These are phyloP conservation scores for Harpalus rubripes DNA, from an alignment of 2,888 invertebrate species.

Conservation along the genomic window DNA sequence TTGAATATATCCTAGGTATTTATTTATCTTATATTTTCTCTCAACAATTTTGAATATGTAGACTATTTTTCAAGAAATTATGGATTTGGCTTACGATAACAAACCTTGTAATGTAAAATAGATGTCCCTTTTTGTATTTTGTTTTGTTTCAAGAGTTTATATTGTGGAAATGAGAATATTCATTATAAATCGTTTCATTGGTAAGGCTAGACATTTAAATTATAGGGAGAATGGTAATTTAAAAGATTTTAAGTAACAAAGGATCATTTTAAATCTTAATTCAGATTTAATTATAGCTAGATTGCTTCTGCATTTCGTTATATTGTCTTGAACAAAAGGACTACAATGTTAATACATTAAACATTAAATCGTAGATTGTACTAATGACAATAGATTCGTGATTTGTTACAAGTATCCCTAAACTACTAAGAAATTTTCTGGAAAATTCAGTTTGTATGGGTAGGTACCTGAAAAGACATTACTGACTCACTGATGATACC, in stretches of 20 bases:
- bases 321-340: neutral
- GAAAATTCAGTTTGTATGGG: too few relatives aligned
- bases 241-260: constrained; percentile 4
- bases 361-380: neutral
- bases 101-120: too few relatives aligned
- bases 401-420: too few relatives aligned
- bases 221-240: constrained; percentile 12
- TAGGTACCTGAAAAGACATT: too few relatives aligned
- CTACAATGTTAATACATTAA: neutral
- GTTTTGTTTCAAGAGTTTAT: neutral
- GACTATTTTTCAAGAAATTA: too few relatives aligned
- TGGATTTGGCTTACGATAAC: too few relatives aligned
- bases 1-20: too few relatives aligned
- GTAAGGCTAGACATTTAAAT: neutral
- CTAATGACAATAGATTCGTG: too few relatives aligned
- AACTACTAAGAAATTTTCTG: too few relatives aligned
- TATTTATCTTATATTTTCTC: too few relatives aligned
- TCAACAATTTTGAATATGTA: too few relatives aligned
- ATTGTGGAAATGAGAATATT: neutral
- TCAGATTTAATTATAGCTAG: constrained; percentile 1
- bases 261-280: constrained; percentile 9
- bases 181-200: constrained; percentile 4
- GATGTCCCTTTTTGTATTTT: neutral
- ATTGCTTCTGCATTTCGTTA: neutral
- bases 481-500: too few relatives aligned